Percentiles rank a stretch among this genome's conserved stretches.
These are phyloP conservation scores for Masticophis lateralis DNA, from an alignment of 2,797 vertebrate species.

Conservation along the genomic window DNA sequence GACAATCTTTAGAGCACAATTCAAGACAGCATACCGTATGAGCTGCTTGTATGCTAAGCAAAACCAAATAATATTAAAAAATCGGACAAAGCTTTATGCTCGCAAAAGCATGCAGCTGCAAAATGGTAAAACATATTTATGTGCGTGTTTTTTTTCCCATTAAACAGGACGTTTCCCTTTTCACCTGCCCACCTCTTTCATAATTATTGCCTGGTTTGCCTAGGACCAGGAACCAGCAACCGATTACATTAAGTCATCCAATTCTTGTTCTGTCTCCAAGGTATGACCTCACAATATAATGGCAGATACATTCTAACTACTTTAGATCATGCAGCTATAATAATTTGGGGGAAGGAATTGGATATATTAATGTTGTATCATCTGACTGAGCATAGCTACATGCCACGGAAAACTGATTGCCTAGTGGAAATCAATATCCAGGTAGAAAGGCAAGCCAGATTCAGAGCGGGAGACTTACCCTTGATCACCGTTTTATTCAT, in stretches of 20 bases:
- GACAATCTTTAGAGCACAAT: neutral
- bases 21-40: neutral
- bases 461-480: neutral
- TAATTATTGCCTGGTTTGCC: neutral
- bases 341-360: neutral
- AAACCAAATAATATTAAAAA: neutral
- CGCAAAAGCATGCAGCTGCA: neutral
- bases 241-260: neutral
- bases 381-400: neutral
- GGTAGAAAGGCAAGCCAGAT: neutral
- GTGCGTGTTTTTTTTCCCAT: neutral
- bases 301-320: neutral
- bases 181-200: neutral
- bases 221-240: neutral
- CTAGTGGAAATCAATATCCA: neutral
- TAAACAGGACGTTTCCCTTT: neutral
- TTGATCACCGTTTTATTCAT: neutral
- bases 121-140: neutral
- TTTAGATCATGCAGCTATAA: neutral
- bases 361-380: neutral
- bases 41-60: neutral
- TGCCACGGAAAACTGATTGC: neutral
- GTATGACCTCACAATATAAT: neutral
- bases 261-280: neutral
- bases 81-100: neutral